These are phyloP conservation scores for Calyptommatus sinebrachiatus DNA, from an alignment of 2,113 vertebrate species.

Conservation along the genomic window DNA sequence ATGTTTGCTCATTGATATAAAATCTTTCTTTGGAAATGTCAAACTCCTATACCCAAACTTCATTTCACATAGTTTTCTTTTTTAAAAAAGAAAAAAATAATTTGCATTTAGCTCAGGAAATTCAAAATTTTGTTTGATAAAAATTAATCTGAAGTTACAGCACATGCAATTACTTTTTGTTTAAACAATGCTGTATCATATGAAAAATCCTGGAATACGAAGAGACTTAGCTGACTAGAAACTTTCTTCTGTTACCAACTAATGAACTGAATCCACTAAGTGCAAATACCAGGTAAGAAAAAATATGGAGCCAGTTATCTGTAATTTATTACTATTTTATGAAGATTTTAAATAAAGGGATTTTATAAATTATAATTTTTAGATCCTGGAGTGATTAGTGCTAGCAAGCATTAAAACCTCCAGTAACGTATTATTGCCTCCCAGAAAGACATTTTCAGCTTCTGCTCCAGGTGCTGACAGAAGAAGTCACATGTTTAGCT, in stretches of 20 bases:
- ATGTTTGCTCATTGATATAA: not conserved
- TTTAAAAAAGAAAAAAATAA: slow-evolving; percentile 26
- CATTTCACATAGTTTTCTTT: slow-evolving; percentile 34
- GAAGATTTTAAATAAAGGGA: slow-evolving; percentile 47
- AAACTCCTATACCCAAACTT: slow-evolving; percentile 48
- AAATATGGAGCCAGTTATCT: slow-evolving; percentile 28
- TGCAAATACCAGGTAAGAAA: slow-evolving; percentile 31
- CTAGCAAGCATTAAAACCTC: slow-evolving; percentile 76
- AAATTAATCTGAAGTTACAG: slow-evolving; percentile 21
- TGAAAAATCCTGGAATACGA: slow-evolving; percentile 41
- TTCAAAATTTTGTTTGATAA: slow-evolving; percentile 47
- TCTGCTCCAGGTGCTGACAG: slow-evolving; percentile 80
- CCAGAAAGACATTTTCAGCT: slow-evolving; percentile 84
- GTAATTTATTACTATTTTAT: slow-evolving; percentile 51
- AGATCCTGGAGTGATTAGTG: slow-evolving; percentile 79
- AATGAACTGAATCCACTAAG: slow-evolving; percentile 52
- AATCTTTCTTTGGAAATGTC: not conserved
- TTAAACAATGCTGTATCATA: slow-evolving; percentile 48
- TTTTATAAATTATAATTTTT: slow-evolving; percentile 59
- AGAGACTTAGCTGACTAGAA: slow-evolving; percentile 37
- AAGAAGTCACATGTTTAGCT: slow-evolving; percentile 81
- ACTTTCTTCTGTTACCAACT: slow-evolving; percentile 46
- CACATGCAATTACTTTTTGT: slow-evolving; percentile 13
- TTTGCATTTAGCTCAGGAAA: slow-evolving; percentile 11
- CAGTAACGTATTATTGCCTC: slow-evolving; percentile 84